Conservation (phyloP, 2,113 vertebrate species). For the Prolemur simus region DNA sequence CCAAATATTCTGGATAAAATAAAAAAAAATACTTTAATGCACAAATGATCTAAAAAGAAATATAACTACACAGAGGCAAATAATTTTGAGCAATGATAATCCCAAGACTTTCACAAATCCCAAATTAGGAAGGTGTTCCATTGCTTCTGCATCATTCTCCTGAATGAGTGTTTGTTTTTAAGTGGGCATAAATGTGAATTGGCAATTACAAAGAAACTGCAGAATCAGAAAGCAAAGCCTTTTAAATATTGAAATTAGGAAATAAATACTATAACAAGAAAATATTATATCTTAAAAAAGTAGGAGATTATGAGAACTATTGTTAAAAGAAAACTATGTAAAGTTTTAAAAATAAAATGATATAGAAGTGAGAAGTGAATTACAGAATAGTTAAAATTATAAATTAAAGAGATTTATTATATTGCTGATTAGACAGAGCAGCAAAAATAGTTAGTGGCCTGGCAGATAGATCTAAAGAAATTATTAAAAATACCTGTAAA, state of each 20-base stretch:
- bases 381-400: neutral
- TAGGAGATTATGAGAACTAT: neutral
- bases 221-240: neutral
- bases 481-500: neutral
- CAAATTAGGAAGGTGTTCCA: neutral
- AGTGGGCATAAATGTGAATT: neutral
- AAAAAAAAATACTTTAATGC: neutral
- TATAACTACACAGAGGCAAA: neutral
- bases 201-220: neutral
- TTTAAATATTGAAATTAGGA: neutral
- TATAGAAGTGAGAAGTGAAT: neutral
- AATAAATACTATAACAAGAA: neutral
- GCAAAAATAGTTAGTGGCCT: neutral
- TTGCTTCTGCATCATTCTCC: neutral
- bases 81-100: neutral
- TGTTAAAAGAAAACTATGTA: neutral
- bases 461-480: neutral
- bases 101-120: neutral
- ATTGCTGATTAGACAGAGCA: neutral
- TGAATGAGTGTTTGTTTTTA: neutral
- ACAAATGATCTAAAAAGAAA: neutral
- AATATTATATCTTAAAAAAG: neutral
- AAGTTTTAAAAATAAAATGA: neutral
- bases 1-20: neutral
- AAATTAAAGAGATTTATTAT: neutral